A percentile compares a stretch with the other conserved stretches of the same genome.
phyloP scores from a whole-genome alignment of 2,888 invertebrate genomes.

The Hyppa rectilinea region DNA sequence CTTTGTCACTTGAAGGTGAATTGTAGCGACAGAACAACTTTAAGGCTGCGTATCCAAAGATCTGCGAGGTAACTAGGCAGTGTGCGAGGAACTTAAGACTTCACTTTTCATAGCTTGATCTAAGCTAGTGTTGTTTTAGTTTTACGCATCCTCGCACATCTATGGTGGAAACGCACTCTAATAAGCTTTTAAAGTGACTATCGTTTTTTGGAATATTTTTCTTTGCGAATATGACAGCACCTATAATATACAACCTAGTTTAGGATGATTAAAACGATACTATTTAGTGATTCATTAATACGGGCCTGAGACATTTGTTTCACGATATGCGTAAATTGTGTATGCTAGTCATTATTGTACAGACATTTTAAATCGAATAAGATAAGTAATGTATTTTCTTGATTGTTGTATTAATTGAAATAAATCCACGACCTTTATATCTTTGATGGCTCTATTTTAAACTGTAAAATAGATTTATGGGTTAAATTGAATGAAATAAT shows the following conservation, averaged over 20 bases:
- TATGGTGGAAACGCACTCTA: no score
- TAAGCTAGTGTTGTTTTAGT: no score
- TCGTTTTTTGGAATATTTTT: not conserved
- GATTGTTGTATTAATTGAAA: conserved; percentile 80
- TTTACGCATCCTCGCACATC: no score
- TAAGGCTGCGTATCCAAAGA: no score
- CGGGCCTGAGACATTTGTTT: conserved; percentile 73
- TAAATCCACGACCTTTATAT: conserved; percentile 58
- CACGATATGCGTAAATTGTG: conserved; percentile 80
- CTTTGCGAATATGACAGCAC: not conserved
- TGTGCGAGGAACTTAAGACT: no score
- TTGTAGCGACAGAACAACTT: not conserved
- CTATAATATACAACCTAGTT: no score
- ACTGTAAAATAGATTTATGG: not conserved
- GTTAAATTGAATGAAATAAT: not conserved
- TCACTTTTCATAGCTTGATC: no score
- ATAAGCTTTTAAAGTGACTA: not conserved
- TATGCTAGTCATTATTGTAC: conserved; percentile 89
- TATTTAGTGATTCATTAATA: conserved; percentile 14
- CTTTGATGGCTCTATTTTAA: conserved; percentile 67
- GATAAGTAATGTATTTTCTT: conserved; percentile 80
- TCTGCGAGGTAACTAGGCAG: no score
- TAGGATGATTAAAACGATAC: no score
- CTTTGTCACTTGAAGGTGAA: not conserved
- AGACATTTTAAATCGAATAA: conserved; percentile 80